Conservation (phyloP, 2,888 invertebrate species). For the Oligia fasciuncula region DNA sequence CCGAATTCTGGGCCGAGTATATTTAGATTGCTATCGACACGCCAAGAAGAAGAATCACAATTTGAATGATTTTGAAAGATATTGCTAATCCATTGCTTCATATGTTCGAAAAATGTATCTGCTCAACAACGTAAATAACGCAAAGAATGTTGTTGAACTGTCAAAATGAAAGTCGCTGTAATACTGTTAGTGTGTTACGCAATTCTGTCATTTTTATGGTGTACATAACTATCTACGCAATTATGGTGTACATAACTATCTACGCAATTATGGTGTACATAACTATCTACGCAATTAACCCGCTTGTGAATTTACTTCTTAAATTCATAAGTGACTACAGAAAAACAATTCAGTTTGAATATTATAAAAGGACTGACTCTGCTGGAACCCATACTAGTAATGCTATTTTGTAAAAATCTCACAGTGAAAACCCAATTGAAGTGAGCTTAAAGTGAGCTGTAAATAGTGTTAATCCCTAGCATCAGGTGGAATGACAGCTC, state of each 20-base stretch:
- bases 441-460: too few species aligned
- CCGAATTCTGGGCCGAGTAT: too few species aligned
- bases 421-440: too few species aligned
- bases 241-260: background rate
- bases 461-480: too few species aligned
- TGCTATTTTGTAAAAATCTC: too few species aligned
- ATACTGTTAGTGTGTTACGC: background rate
- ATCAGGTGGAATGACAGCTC: too few species aligned
- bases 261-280: too few species aligned
- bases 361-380: background rate
- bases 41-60: background rate
- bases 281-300: background rate
- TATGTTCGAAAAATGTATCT: too few species aligned
- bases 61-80: background rate
- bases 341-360: conserved; percentile 1
- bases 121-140: background rate
- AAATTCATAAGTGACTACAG: background rate
- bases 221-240: background rate
- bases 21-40: too few species aligned
- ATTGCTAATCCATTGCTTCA: background rate
- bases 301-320: background rate
- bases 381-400: background rate
- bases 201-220: background rate
- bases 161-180: background rate
- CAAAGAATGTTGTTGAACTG: background rate